Evolutionary conservation across 1,140 invertebrate genomes (phyloP).

Genomic region (Pseudomyrmex dendroicus): DNA sequence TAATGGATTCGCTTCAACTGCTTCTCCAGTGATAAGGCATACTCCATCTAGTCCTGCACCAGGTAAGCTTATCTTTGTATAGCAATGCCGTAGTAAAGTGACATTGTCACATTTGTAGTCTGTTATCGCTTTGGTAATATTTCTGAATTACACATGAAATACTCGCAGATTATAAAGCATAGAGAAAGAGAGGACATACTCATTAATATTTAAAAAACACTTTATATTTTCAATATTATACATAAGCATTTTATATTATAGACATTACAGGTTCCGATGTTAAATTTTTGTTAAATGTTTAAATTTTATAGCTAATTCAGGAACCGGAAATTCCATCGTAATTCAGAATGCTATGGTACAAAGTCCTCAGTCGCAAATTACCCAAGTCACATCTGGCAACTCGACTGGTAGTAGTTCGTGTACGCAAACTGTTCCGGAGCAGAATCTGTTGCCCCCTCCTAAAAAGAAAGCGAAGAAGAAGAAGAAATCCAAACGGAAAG

Average conservation of each 20-base stretch:
- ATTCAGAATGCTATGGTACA: conserved; percentile 84
- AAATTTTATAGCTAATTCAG: conserved; percentile 77
- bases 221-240: too few species aligned
- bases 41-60: conserved; percentile 84
- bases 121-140: too few species aligned
- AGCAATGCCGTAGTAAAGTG: background rate
- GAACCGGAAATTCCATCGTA: conserved; percentile 81
- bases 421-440: conserved; percentile 79
- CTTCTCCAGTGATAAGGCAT: conserved; percentile 83
- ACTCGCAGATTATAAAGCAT: too few species aligned
- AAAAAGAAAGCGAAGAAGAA: conserved; percentile 85
- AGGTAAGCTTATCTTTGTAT: conserved; percentile 72
- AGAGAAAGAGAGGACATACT: too few species aligned
- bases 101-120: background rate
- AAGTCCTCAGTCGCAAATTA: conserved; percentile 82
- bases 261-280: background rate
- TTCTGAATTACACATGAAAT: too few species aligned
- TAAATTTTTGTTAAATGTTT: conserved; percentile 15
- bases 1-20: conserved; percentile 82
- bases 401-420: conserved; percentile 74
- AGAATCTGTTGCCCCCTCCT: conserved; percentile 82
- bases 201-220: too few species aligned
- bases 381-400: conserved; percentile 78
- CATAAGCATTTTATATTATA: too few species aligned
- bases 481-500: conserved; percentile 85